Base-by-base conservation (phyloP, 2,113 vertebrate species). In the Oryzias celebensis region DNA sequence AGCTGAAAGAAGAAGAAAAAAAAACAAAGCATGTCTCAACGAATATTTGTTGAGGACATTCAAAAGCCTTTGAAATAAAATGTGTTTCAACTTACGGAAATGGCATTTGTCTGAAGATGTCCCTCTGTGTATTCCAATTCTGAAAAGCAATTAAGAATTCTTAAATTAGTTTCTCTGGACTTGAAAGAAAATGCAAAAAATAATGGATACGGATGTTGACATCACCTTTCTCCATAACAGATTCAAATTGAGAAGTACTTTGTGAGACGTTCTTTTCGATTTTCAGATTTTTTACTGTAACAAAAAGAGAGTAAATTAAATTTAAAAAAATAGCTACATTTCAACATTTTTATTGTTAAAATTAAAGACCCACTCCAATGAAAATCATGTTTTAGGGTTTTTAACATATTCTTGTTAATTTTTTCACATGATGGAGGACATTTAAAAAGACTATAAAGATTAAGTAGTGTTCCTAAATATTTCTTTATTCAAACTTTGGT, bases 91-190 rank as follows among this genome's bases (percentile, higher is more conserved):
- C 96, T 94, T 85, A 99, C 97, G 43, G 86, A 65, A 86, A 99
- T 90, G 78, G 93, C 83, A 79, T 95, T 94, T 20, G 80, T 91
- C 84, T 98, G 97, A 85, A 97, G 93, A 52, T 93, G 91, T 41
- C 94, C 94, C 60, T 98, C 96, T 49, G 90, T 92, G 42, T 88
- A 90, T 17, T 91, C 84, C 71, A 97, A 89, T 66, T 97, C 97
- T 99, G 69, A 45, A 65, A 87, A 3, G 57, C 22, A 71, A 61
- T 82, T n/a, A 88, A 15, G 17, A 68, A 47, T 28, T 57, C 1
- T 16, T n/a, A 46, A 20, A 55, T 62, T 7, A 4, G 50, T 14
- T 48, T 60, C 1, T 54, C 20, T 42, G 7, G 14, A 5, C 56
- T 43, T 54, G n/a, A 42, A 52, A 58, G 14, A 0, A 43, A 65